Evolutionary conservation across 1,140 invertebrate genomes (phyloP), one percentile per base, ranked within the genome.

Genomic region (Plectrocnemia conspersa): DNA sequence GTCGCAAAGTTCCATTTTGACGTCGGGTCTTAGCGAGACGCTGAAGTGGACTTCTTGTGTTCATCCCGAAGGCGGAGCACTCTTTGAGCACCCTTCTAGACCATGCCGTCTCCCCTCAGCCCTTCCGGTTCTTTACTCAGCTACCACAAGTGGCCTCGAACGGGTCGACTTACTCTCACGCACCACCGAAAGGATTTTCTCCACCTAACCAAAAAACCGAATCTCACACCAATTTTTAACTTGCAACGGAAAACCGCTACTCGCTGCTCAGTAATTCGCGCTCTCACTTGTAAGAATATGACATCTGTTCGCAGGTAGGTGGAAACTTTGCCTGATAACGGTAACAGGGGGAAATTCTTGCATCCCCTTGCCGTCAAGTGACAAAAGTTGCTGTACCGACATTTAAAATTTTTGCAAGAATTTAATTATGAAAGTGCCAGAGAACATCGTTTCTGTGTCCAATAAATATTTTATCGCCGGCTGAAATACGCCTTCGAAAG

Each of bases 31-130:
- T n/a, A 15, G 6, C 18, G 23, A 19, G 24, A 22, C 15, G 3
- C 19, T 47, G 15, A 47, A 47, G 44, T 47, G 44, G 44, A 47
- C 44, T 47, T 29, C 44, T 47, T 25, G 22, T 25, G 44, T 25
- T 38, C 44, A 25, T 47, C 23, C 44, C 19, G 23, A 25, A 25
- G 44, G 44, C 35, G 44, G 18, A 23, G 44, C 44, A 47, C 9
- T 29, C 44, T 25, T 47, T 29, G 22, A 47, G 22, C 21, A 47
- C 44, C 9, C 23, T 47, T 47, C 44, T 38, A 16, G 35, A 5
- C 7, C 35, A 9, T 18, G 23, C 7, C 44, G n/a, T 23, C 23
- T n/a, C 23, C 23, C 23, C 13, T 2, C 19, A 13, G 11, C 44
- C 44, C 19, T 29, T 29, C 44, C 24, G 19, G 22, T 19, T 47